These are phyloP conservation scores for Phrixothrix hirtus DNA, from an alignment of 2,888 invertebrate species.

Conservation along the genomic window DNA sequence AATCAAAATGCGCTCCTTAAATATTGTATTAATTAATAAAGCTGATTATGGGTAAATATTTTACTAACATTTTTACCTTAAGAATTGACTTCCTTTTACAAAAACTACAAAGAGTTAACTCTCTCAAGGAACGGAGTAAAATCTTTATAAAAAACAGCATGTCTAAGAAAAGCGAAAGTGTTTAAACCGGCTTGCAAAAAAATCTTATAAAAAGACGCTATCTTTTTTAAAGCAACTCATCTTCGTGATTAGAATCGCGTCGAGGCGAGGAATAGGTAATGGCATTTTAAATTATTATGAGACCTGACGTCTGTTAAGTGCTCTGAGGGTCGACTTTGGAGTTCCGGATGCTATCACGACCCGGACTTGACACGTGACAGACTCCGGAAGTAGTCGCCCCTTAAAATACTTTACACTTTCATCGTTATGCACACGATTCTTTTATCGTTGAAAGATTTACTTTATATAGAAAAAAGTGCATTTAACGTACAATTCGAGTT, in stretches of 20 bases:
- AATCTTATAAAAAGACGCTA: constrained; percentile 27
- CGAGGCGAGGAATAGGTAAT: constrained; percentile 45
- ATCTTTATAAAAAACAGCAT: constrained; percentile 19
- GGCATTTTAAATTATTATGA: constrained; percentile 49
- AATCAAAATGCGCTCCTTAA: constrained; percentile 10
- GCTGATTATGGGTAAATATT: too few species aligned
- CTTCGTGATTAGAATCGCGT: constrained; percentile 39
- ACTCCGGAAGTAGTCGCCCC: constrained; percentile 40
- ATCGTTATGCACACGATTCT: constrained; percentile 6
- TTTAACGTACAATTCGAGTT: too few species aligned
- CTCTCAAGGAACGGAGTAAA: constrained; percentile 12
- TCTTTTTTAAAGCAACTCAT: constrained; percentile 35
- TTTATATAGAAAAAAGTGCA: constrained; percentile 5
- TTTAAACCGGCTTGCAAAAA: constrained; percentile 26
- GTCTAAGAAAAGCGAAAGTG: constrained; percentile 27
- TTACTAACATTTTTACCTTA: too few species aligned
- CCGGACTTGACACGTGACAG: constrained; percentile 39
- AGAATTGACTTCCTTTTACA: constrained; percentile 14
- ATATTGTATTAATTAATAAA: constrained; percentile 21
- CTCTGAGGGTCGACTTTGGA: constrained; percentile 38
- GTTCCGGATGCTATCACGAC: constrained; percentile 40
- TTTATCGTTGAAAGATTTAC: constrained; percentile 1
- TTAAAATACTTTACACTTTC: constrained; percentile 24
- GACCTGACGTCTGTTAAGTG: constrained; percentile 47
- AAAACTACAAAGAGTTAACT: constrained; percentile 17